Evolutionary conservation across 2,113 vertebrate genomes (phyloP).

Genomic region (Cryptomyrus ogoouensis): DNA sequence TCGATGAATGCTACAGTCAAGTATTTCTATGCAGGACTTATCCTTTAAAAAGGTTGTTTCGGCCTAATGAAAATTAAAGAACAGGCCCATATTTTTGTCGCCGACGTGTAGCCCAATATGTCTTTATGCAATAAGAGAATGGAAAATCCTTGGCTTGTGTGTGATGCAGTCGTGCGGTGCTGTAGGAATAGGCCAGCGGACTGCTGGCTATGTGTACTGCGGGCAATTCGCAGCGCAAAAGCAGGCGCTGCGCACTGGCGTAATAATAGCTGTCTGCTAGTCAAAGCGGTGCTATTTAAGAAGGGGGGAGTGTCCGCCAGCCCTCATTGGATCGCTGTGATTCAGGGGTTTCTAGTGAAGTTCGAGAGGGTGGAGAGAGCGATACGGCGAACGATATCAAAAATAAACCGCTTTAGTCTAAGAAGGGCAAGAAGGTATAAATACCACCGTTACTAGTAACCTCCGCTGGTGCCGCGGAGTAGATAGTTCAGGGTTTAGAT

Average conservation of each 20-base stretch:
- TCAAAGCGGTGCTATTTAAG: constrained; percentile 46
- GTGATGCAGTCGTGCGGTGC: constrained; percentile 22
- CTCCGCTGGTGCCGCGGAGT: constrained; percentile 53
- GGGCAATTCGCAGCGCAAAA: constrained; percentile 36
- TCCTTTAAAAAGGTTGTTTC: background rate
- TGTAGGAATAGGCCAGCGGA: constrained; percentile 45
- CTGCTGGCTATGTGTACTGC: constrained; percentile 43
- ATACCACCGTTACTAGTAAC: constrained; percentile 64
- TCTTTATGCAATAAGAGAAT: background rate
- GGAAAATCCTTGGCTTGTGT: background rate
- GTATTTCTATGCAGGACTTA: background rate
- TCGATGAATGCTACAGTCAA: background rate
- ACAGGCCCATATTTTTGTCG: background rate
- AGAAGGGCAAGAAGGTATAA: constrained; percentile 77
- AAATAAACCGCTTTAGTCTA: constrained; percentile 85
- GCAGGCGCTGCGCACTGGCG: constrained; percentile 33
- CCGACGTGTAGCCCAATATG: background rate
- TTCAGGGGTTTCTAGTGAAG: constrained; percentile 59
- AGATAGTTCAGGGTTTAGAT: constrained; percentile 32
- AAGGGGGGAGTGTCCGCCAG: constrained; percentile 55
- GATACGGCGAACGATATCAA: constrained; percentile 75
- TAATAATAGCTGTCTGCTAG: constrained; percentile 56
- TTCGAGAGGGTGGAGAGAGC: constrained; percentile 75
- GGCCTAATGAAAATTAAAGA: background rate
- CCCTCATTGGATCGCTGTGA: constrained; percentile 71